Conservation (phyloP, 2,888 invertebrate species). For the Dascillus cervinus region DNA sequence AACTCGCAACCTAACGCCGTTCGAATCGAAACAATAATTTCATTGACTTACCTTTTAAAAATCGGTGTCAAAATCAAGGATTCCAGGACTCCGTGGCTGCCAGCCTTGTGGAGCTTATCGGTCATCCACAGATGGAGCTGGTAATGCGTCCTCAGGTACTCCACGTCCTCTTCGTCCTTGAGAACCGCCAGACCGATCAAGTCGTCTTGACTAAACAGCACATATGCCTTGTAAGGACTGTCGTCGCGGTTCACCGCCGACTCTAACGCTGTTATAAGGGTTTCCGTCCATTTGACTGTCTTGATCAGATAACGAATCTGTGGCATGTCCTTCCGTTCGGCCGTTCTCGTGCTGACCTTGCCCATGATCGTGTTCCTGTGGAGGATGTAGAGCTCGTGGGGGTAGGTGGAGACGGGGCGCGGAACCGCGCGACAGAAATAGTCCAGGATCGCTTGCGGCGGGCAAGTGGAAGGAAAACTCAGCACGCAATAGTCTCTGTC, state of each 20-base stretch:
- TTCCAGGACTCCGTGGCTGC: slow-evolving; percentile 39
- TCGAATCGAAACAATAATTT: too few species aligned
- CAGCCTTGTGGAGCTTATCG: slow-evolving; percentile 26
- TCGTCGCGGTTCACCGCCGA: slow-evolving; percentile 18
- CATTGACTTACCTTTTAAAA: too few species aligned
- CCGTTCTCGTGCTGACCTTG: slow-evolving; percentile 22
- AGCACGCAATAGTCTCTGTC: slow-evolving; percentile 57
- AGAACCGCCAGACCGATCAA: slow-evolving; percentile 29
- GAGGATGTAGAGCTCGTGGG: slow-evolving; percentile 41
- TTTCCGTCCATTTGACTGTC: slow-evolving; percentile 18
- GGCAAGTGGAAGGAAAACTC: slow-evolving; percentile 47
- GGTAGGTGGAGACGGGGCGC: slow-evolving; percentile 34
- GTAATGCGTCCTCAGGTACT: slow-evolving; percentile 37
- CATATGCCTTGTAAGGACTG: slow-evolving; percentile 25
- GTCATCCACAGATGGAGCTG: slow-evolving; percentile 37
- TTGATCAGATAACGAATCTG: slow-evolving; percentile 22
- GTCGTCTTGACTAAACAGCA: slow-evolving; percentile 23
- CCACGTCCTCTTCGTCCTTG: slow-evolving; percentile 31
- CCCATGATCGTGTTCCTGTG: slow-evolving; percentile 37
- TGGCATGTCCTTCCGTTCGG: slow-evolving; percentile 20
- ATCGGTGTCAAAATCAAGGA: slow-evolving; percentile 50
- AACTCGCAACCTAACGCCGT: too few species aligned
- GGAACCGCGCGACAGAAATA: slow-evolving; percentile 46
- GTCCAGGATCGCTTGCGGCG: slow-evolving; percentile 48
- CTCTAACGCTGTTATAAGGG: slow-evolving; percentile 23